Base-by-base conservation (phyloP, 1,140 invertebrate species). In the Drosophila jambulina region DNA sequence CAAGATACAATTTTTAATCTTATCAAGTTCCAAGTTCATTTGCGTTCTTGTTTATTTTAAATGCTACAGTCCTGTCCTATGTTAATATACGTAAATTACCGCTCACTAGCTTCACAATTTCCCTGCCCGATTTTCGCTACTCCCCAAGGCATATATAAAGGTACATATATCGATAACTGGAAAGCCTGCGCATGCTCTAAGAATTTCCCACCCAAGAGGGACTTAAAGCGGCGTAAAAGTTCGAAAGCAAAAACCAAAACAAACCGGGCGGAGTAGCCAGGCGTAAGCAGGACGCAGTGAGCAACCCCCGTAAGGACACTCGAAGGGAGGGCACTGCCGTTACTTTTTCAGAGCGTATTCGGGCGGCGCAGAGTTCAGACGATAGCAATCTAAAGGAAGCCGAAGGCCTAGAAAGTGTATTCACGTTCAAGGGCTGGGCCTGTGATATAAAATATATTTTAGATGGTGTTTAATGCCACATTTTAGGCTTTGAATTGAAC, bases 231-330 rank as follows among this genome's bases (percentile, higher is more conserved):
- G 48, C 68, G 60, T 51, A 60, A 46, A 67, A 75, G 48, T 65
- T 61, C 57, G 68, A 54, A 82, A 76, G 80, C 85, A 88, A 87
- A 90, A 87, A 69, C 63, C 72, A 80, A 90, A 77, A 80, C 80
- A 74, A 83, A 40, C 60, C 48, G 61, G 36, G 45, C 62, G 38
- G 56, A 64, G 57, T 43, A 32, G 29, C 27, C n/a, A 32, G 38
- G 27, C 15, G 27, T 8, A 68, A 13, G 29, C 36, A 32, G 40
- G 27, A 5, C 40, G 38, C 27, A 25, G 68, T 54, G 42, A 80
- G 77, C 85, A 85, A 85, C 84, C 84, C 84, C 61, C 53, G 65
- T 75, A 85, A 90, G 85, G 69, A 84, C 74, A 81, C 82, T 61
- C 46, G 17, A 13, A 34, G 42, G 32, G 29, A 59, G 45, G 53